Evolutionary conservation across 2,797 vertebrate species (phyloP).

Genomic region (Danio jaintianensis): DNA sequence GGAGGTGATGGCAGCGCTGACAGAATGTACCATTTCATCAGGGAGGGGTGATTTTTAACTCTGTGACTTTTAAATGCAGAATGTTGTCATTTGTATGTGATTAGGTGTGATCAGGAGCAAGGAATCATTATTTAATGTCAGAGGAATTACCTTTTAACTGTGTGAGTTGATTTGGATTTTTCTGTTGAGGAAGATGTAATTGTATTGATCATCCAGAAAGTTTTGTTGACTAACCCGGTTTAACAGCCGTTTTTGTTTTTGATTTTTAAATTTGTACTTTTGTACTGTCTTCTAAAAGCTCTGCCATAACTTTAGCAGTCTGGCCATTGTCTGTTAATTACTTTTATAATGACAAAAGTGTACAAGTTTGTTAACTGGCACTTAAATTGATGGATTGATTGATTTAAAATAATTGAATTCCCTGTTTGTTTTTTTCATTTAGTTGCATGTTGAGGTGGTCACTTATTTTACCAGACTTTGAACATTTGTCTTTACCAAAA

Average conservation of each 20-base stretch:
- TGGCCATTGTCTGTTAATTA: no score
- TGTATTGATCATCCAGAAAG: background rate
- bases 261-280: background rate
- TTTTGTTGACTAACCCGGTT: background rate
- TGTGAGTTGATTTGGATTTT: background rate
- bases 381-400: no score
- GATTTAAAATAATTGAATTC: no score
- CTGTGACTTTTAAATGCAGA: background rate
- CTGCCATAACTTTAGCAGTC: no score
- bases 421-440: no score
- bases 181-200: background rate
- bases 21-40: constrained; percentile 57
- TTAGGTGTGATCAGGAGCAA: background rate
- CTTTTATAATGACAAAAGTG: no score
- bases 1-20: constrained; percentile 60
- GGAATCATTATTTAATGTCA: background rate
- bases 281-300: no score
- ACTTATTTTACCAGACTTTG: no score
- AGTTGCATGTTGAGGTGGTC: no score
- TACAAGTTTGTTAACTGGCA: no score
- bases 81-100: background rate
- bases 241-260: background rate
- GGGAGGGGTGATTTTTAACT: constrained; percentile 17
- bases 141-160: background rate
- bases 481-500: no score